Evolutionary conservation across 1,140 invertebrate genomes (phyloP), one percentile per base, ranked within the genome.

Genomic region (Homarus americanus): DNA sequence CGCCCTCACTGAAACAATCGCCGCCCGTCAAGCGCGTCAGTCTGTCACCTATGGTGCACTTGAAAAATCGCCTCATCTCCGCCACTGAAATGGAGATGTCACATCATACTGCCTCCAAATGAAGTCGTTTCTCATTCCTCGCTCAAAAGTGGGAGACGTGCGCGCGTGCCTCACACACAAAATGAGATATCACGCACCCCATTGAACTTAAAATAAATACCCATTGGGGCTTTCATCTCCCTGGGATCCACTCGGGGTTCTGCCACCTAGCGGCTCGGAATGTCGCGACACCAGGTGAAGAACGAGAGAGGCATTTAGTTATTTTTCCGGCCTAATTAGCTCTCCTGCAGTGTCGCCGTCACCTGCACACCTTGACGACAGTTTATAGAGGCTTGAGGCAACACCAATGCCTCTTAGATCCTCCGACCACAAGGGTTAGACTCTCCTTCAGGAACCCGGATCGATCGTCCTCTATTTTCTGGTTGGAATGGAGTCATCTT

Each of bases 261-360:
- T 53, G 53, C 63, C 58, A 84, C 58, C 66, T 84, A 69, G 82
- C 58, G 24, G 34, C 58, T 41, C 36, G 63, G 58, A 84, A 40
- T 82, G 63, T 41, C 1, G 41, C 15, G 0, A 20, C 32, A 17
- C 12, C 20, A 72, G 76, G 63, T 63, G 75, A 69, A 36, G 53
- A 40, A 32, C 75, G 40, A 4, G 34, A 41, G 84, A 34, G 28
- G 36, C 28, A 78, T 53, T 83, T 63, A 75, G n/a, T 73, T 44
- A 82, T 90, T 90, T 90, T 90, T 82, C 80, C 79, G 5, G 69
- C 20, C 80, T 90, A 90, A 90, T 90, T 90, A 90, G 87, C 66
- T 90, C 80, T 73, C 87, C 87, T 82, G 87, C 87, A 82, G 87
- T 72, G 87, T 63, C 69, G 87, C 87, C 87, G 87, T 90, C 87